These are phyloP conservation scores for Zalophus californianus DNA, from an alignment of 2,797 vertebrate genomes.

Conservation along the genomic window DNA sequence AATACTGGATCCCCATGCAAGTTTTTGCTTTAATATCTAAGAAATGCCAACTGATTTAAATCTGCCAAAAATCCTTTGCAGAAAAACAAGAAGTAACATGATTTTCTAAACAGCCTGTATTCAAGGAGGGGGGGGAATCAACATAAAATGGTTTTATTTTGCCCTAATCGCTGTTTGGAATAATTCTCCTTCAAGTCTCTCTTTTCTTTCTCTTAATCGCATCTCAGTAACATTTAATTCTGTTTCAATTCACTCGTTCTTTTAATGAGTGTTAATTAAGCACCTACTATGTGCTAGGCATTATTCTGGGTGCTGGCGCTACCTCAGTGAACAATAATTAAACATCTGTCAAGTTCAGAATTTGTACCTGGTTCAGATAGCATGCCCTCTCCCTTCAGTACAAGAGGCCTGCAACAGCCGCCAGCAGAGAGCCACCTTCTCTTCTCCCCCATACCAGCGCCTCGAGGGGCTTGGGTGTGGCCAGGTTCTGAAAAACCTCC, in stretches of 20 bases:
- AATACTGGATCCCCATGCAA: background rate
- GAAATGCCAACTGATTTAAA: background rate
- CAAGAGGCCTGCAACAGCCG: background rate
- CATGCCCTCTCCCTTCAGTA: background rate
- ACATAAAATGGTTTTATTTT: background rate
- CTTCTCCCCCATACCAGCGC: background rate
- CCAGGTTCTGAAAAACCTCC: background rate
- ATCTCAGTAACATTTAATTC: background rate
- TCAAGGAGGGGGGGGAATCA: background rate
- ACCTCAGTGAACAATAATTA: background rate
- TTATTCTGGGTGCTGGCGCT: background rate
- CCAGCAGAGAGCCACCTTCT: background rate
- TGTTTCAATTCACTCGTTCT: background rate
- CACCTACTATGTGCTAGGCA: background rate
- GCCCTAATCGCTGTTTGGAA: background rate
- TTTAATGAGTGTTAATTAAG: background rate
- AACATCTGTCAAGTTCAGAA: background rate
- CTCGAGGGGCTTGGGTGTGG: background rate
- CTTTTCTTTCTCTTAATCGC: background rate
- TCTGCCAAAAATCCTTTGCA: background rate
- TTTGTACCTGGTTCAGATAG: background rate
- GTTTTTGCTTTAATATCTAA: background rate
- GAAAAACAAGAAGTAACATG: background rate
- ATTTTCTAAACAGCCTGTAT: background rate
- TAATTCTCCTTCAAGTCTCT: background rate